phyloP scores from a whole-genome alignment of 2,888 invertebrate species.

The Stenoptilia bipunctidactyla region DNA sequence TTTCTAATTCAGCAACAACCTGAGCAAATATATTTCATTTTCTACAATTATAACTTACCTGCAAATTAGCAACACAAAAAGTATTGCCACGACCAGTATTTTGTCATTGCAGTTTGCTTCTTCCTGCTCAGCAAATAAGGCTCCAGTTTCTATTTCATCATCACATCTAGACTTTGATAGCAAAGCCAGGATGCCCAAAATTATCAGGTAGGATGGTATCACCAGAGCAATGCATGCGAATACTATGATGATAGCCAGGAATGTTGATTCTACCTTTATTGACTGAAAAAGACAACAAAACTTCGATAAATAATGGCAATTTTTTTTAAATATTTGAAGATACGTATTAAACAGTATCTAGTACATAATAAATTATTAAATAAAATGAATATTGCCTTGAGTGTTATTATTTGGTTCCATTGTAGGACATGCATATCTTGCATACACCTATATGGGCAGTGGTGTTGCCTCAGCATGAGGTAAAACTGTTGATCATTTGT shows the following conservation, averaged over 20 bases:
- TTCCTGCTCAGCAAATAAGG: constrained; percentile 42
- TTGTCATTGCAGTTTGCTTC: constrained; percentile 50
- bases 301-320: too few species aligned
- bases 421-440: too few species aligned
- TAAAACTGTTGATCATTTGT: too few species aligned
- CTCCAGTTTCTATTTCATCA: constrained; percentile 52
- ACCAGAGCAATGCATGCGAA: constrained; percentile 75
- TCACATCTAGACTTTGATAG: constrained; percentile 42
- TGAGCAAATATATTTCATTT: too few species aligned
- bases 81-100: constrained; percentile 39
- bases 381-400: too few species aligned
- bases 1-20: too few species aligned
- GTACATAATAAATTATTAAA: too few species aligned
- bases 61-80: constrained; percentile 49
- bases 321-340: too few species aligned
- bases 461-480: too few species aligned
- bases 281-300: constrained; percentile 76
- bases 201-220: constrained; percentile 68
- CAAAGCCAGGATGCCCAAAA: constrained; percentile 68
- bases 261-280: constrained; percentile 78
- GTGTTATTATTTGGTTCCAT: too few species aligned
- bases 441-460: too few species aligned
- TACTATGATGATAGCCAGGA: constrained; percentile 73
- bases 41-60: constrained; percentile 39
- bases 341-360: too few species aligned